phyloP scores from a whole-genome alignment of 2,113 vertebrate species.

The Myotis brandtii region DNA sequence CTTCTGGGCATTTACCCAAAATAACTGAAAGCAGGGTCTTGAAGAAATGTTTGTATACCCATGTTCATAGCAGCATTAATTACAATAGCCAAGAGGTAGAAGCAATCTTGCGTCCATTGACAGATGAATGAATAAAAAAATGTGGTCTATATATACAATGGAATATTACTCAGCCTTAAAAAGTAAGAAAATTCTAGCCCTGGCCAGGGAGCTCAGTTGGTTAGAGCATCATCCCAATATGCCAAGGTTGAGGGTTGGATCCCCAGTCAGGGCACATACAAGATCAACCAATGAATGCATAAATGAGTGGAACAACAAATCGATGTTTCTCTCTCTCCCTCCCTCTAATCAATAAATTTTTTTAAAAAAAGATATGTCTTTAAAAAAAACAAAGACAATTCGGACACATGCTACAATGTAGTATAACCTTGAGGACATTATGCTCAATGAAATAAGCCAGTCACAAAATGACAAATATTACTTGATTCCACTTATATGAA shows the following conservation, averaged over 20 bases:
- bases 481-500: background rate
- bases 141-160: background rate
- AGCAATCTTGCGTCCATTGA: background rate
- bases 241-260: background rate
- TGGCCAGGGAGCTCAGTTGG: background rate
- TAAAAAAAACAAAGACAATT: background rate
- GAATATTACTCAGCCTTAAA: background rate
- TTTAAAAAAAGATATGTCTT: background rate
- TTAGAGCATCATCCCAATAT: background rate
- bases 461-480: background rate
- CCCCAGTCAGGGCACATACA: background rate
- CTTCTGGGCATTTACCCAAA: background rate
- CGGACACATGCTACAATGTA: background rate
- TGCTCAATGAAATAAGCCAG: background rate
- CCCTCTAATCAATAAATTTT: background rate
- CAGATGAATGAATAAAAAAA: background rate
- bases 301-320: background rate
- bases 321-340: background rate
- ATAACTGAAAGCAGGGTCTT: background rate
- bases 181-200: background rate
- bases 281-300: background rate
- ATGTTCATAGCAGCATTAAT: background rate
- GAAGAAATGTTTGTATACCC: background rate
- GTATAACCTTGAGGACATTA: background rate
- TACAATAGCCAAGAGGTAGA: background rate